phyloP scores from a whole-genome alignment of 2,797 vertebrate genomes.

The Bufotes viridis region DNA sequence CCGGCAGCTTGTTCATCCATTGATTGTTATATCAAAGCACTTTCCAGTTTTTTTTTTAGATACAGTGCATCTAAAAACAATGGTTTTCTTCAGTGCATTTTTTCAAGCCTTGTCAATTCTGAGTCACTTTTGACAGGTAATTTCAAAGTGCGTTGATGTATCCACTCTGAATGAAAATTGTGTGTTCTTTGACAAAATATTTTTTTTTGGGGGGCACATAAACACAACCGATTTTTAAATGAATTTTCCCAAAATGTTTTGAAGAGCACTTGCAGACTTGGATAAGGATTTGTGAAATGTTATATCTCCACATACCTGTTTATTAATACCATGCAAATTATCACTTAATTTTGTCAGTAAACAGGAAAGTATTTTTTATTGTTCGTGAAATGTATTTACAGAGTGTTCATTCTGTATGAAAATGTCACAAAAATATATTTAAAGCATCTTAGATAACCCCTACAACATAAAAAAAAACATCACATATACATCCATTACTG shows the following conservation, averaged over 20 bases:
- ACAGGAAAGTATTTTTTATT: no score
- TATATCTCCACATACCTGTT: no score
- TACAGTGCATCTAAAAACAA: not conserved
- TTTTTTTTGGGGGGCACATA: not conserved
- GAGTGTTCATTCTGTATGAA: no score
- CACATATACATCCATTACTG: no score
- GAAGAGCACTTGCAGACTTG: not conserved
- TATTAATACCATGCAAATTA: no score
- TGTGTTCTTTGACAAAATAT: not conserved
- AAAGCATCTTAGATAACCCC: no score
- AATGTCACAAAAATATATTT: no score
- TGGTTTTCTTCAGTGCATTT: not conserved
- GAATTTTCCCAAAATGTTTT: not conserved
- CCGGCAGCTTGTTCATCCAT: not conserved
- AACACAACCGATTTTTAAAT: not conserved
- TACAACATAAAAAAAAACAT: no score
- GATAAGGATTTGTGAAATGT: not conserved
- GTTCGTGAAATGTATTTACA: no score
- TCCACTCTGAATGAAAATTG: constrained; percentile 1
- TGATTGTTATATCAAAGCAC: constrained; percentile 31
- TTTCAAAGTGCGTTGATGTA: constrained; percentile 5
- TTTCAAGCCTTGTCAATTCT: constrained; percentile 27
- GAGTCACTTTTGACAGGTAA: constrained; percentile 28
- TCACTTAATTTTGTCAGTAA: no score
- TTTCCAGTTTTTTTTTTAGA: not conserved